Evolutionary conservation across 2,888 invertebrate species (phyloP).

Genomic region (Sthenelais limicola): DNA sequence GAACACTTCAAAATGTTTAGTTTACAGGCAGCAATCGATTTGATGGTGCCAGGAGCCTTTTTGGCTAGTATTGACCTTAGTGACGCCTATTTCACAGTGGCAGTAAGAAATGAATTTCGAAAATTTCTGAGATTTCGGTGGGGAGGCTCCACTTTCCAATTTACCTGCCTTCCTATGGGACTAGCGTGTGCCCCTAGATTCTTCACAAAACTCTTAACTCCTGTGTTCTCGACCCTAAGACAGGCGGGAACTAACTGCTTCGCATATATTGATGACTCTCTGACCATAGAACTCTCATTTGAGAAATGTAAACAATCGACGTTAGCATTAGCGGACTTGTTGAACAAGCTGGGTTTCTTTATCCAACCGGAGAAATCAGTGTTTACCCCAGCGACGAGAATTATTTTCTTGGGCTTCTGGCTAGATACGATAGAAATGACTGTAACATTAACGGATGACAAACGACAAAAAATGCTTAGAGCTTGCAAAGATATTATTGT

Average conservation of each 20-base stretch:
- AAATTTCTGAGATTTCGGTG: neutral
- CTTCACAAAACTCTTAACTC: neutral
- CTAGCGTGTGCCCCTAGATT: neutral
- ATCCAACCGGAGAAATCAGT: neutral
- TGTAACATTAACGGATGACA: neutral
- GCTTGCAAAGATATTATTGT: neutral
- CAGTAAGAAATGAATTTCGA: too few relatives aligned
- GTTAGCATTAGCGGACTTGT: neutral
- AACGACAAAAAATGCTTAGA: neutral
- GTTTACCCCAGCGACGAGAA: neutral
- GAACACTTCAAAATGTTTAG: too few relatives aligned
- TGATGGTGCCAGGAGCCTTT: too few relatives aligned
- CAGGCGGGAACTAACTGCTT: neutral
- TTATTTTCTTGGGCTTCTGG: neutral
- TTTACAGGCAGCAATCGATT: too few relatives aligned
- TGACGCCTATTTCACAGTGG: too few relatives aligned
- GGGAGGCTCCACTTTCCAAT: neutral
- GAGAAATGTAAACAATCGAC: neutral
- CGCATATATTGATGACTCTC: neutral
- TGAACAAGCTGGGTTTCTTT: neutral
- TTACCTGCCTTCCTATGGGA: neutral
- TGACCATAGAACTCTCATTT: neutral
- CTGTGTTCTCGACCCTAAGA: neutral
- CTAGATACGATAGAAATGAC: neutral
- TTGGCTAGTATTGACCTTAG: too few relatives aligned